Percentiles rank a stretch among this genome's conserved stretches.
Conservation (phyloP, 2,888 invertebrate species). For the Metalampra italica region DNA sequence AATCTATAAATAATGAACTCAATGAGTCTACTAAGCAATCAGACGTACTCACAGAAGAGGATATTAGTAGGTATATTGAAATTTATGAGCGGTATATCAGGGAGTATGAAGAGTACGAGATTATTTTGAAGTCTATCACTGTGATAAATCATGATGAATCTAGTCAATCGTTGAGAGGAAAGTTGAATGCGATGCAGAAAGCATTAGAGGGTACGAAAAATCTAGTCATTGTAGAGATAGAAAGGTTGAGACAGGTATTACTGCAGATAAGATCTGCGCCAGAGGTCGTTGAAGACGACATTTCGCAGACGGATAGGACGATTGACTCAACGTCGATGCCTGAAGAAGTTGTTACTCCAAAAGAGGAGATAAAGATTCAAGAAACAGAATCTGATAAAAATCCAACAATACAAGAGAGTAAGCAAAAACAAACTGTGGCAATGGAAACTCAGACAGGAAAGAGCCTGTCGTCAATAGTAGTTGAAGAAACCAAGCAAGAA, state of each 20-base stretch:
- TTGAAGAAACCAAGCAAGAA: slow-evolving; percentile 17
- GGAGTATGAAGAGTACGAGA: slow-evolving; percentile 69
- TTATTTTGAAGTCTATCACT: slow-evolving; percentile 62
- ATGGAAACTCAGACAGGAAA: slow-evolving; percentile 18
- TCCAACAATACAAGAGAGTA: slow-evolving; percentile 9
- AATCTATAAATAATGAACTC: slow-evolving; percentile 67
- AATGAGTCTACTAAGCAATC: slow-evolving; percentile 60
- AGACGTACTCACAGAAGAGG: slow-evolving; percentile 56
- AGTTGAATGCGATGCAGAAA: slow-evolving; percentile 75
- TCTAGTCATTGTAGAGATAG: slow-evolving; percentile 80
- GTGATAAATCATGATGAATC: slow-evolving; percentile 66
- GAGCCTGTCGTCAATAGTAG: slow-evolving; percentile 9
- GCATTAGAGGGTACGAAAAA: slow-evolving; percentile 80
- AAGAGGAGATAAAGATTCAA: slow-evolving; percentile 28
- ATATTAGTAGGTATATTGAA: slow-evolving; percentile 66
- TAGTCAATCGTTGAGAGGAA: slow-evolving; percentile 75
- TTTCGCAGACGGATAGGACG: slow-evolving; percentile 79
- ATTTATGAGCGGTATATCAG: slow-evolving; percentile 66
- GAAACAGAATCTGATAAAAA: slow-evolving; percentile 19
- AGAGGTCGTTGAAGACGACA: slow-evolving; percentile 64
- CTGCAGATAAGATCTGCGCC: slow-evolving; percentile 50
- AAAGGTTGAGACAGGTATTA: slow-evolving; percentile 70
- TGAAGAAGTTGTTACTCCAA: slow-evolving; percentile 79
- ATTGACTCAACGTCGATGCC: slow-evolving; percentile 86
- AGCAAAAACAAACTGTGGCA: slow-evolving; percentile 13